Evolutionary conservation across 1,140 invertebrate genomes (phyloP), one percentile per base, ranked within the genome.

Genomic region (Battus philenor): DNA sequence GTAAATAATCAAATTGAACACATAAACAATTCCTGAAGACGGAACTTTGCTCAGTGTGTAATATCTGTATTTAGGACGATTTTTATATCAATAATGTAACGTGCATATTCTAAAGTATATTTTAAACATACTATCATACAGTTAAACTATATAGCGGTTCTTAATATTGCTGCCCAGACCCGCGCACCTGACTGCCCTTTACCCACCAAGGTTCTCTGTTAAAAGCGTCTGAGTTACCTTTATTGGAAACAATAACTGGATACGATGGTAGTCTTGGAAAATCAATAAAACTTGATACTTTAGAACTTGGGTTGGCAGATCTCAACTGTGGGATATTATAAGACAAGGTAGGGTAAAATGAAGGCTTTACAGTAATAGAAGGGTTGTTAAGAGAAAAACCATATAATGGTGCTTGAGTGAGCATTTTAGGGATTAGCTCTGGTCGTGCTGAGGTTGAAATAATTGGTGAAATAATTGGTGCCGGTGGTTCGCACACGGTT

Each of bases 401-500:
- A 20, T 46, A 48, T 18, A 48, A 24, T 4, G 17, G 26, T 12
- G 32, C 20, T 11, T 43, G 33, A 9, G 32, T 6, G 8, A 27
- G 6, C 9, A 15, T 9, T 41, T 27, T 15, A 27, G 38, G 2
- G 6, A 16, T n/a, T 6, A 27, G 2, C 9, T 6, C 17, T 18
- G 45, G 12, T n/a, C 47, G 12, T 12, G 30, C 0, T 13, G 12
- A 32, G 8, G 16, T 38, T 20, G 18, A 16, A 12, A 18, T 20
- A 20, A 41, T 45, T 33, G 39, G 18, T 17, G 36, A 12, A 29
- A 26, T 27, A 12, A 38, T 0, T 5, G 5, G 22, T 4, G n/a
- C 10, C 4, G 53, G 36, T n/a, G 56, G 34, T 54, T 93, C 91
- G 56, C 93, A 95, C 3, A 92, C 89, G 0, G 93, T 95, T 9